Conservation (phyloP, 2,888 invertebrate species). For the Timema podura region DNA sequence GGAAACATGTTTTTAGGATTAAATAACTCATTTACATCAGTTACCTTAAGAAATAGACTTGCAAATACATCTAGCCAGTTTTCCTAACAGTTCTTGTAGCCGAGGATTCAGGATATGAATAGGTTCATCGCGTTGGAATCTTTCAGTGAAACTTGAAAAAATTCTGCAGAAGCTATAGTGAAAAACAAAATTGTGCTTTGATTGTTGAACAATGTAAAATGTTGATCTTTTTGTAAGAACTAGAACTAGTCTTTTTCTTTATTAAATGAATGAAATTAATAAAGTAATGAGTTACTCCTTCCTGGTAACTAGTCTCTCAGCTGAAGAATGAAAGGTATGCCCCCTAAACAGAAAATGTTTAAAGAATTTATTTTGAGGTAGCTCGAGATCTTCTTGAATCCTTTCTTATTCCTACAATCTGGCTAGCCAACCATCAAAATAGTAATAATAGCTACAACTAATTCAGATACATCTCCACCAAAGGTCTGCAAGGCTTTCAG, state of each 20-base stretch:
- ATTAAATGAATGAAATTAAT: background rate
- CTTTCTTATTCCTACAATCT: background rate
- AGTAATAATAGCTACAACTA: background rate
- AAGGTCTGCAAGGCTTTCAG: background rate
- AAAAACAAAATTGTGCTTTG: background rate
- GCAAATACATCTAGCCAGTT: background rate
- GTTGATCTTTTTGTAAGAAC: constrained; percentile 10
- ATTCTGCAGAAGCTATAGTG: background rate
- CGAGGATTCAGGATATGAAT: background rate
- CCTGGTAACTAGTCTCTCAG: constrained; percentile 8
- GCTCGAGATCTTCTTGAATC: background rate
- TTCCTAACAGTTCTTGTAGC: background rate
- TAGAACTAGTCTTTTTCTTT: background rate
- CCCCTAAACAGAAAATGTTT: background rate
- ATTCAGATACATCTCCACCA: background rate
- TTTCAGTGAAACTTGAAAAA: background rate
- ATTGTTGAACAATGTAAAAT: background rate
- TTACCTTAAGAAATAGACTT: background rate
- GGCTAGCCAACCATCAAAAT: background rate
- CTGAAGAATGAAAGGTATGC: background rate
- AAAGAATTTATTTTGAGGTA: background rate
- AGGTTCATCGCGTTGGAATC: background rate
- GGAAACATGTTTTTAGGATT: background rate
- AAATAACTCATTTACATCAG: constrained; percentile 5
- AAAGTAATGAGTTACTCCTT: background rate